Conservation (phyloP, 2,113 vertebrate species). For the Myotis davidii region DNA sequence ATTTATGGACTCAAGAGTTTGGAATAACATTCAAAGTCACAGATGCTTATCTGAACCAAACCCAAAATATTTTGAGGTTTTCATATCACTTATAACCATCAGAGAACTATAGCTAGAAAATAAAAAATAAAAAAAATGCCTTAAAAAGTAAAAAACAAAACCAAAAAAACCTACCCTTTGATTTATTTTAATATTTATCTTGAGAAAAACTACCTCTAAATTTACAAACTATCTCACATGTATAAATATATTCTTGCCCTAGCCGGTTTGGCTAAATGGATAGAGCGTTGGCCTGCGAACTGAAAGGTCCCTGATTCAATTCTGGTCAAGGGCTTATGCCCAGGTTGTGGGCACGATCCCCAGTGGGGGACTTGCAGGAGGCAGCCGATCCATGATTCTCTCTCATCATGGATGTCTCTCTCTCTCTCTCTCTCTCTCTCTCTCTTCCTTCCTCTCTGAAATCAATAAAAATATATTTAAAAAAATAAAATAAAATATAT, state of each 20-base stretch:
- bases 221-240: slow-evolving; percentile 34
- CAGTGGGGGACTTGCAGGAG: no score
- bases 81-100: slow-evolving; percentile 72
- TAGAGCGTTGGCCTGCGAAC: no score
- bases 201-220: slow-evolving; percentile 28
- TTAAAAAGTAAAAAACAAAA: not conserved
- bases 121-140: not conserved
- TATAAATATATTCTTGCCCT: not conserved
- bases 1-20: slow-evolving; percentile 76
- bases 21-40: slow-evolving; percentile 77
- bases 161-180: not conserved
- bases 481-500: not conserved
- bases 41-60: slow-evolving; percentile 77
- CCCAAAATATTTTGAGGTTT: slow-evolving; percentile 74
- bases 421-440: no score
- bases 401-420: no score
- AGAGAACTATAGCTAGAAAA: slow-evolving; percentile 47
- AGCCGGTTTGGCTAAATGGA: no score
- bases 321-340: no score
- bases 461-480: no score
- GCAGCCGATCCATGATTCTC: no score
- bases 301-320: no score
- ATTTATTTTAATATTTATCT: slow-evolving; percentile 62
- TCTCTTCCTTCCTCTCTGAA: no score
- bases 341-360: no score